phyloP scores from a whole-genome alignment of 2,113 vertebrate genomes.

The Rallus limicola region DNA sequence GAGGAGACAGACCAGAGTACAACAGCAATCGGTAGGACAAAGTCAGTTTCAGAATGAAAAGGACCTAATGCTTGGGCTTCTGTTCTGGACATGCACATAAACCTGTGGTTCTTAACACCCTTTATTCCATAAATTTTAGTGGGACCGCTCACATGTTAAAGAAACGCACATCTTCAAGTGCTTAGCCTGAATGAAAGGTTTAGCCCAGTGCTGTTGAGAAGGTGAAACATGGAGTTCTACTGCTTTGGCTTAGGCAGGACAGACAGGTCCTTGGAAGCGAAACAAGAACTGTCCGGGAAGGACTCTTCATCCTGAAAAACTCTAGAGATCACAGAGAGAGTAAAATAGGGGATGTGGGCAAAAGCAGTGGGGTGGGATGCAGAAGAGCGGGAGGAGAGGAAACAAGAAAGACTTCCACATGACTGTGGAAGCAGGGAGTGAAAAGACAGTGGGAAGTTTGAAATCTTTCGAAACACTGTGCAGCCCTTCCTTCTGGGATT shows the following conservation, averaged over 20 bases:
- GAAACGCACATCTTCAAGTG: neutral
- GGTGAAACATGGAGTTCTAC: neutral
- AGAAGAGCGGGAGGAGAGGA: neutral
- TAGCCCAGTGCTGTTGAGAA: neutral
- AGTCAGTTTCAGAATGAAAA: neutral
- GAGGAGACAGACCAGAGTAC: neutral
- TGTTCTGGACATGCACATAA: neutral
- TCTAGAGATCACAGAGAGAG: neutral
- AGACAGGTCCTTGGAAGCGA: neutral
- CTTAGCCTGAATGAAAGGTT: neutral
- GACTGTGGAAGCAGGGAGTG: neutral
- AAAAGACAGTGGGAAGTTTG: neutral
- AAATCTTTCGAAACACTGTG: slow-evolving; percentile 22
- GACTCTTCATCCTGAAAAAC: neutral
- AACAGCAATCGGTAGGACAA: rapidly evolving
- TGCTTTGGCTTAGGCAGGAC: neutral
- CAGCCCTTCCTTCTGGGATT: neutral
- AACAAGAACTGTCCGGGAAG: neutral
- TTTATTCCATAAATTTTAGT: neutral
- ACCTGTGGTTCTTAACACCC: neutral
- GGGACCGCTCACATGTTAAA: neutral
- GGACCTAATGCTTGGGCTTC: neutral
- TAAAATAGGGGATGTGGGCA: neutral
- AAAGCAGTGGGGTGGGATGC: neutral
- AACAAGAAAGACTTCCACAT: neutral